Conservation (phyloP, 1,140 invertebrate genomes). For the Conus betulinus region DNA sequence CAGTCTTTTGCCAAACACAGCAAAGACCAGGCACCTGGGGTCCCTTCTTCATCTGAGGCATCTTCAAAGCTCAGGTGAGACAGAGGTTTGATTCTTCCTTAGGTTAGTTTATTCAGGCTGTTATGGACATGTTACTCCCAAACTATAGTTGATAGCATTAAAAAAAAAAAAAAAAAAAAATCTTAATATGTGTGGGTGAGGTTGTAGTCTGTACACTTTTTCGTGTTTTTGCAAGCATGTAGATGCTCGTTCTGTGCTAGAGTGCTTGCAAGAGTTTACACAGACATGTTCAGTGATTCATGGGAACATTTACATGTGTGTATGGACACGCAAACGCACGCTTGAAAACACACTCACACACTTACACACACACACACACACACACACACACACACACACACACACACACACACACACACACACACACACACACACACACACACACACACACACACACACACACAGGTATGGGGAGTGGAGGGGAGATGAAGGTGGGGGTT, state of each 20-base stretch:
- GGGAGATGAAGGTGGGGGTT: not conserved
- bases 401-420: conserved; percentile 6
- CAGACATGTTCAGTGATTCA: too few relatives aligned
- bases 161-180: too few relatives aligned
- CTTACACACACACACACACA: not conserved
- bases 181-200: too few relatives aligned
- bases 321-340: not conserved
- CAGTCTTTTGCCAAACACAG: not conserved
- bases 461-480: not conserved
- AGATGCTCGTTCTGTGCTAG: too few relatives aligned
- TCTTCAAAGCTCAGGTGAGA: not conserved
- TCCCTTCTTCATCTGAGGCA: not conserved
- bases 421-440: conserved; percentile 10
- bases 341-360: not conserved
- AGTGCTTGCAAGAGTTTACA: too few relatives aligned
- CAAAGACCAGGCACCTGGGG: not conserved
- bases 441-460: conserved; percentile 10
- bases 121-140: too few relatives aligned
- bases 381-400: not conserved
- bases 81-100: not conserved
- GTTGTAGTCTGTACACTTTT: too few relatives aligned
- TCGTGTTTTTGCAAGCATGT: too few relatives aligned
- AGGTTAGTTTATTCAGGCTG: too few relatives aligned
- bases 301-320: not conserved
- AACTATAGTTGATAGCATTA: too few relatives aligned